Percentiles rank a stretch among this genome's conserved stretches.
phyloP scores from a whole-genome alignment of 2,888 invertebrate genomes.

The Drosophila tanythrix region DNA sequence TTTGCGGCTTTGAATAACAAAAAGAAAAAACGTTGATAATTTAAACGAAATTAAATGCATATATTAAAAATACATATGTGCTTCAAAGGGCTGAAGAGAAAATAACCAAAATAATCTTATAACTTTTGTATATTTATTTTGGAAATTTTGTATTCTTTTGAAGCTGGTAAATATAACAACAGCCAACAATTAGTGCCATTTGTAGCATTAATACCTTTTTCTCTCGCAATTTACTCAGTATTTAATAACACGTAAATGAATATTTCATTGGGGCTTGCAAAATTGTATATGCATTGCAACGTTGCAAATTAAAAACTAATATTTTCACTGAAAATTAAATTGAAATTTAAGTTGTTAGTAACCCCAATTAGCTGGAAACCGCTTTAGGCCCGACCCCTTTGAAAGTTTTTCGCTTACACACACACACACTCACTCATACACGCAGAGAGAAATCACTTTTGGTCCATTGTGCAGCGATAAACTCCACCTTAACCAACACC shows the following conservation, averaged over 20 bases:
- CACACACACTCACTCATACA: slow-evolving; percentile 4
- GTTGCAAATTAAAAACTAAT: slow-evolving; percentile 36
- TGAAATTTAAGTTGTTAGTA: slow-evolving; percentile 41
- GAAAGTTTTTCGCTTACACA: slow-evolving; percentile 15
- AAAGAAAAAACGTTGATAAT: background rate
- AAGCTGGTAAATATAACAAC: background rate
- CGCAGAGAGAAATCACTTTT: slow-evolving; percentile 14
- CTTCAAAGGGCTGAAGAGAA: background rate
- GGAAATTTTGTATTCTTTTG: background rate
- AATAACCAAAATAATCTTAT: background rate
- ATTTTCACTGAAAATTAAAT: slow-evolving; percentile 43
- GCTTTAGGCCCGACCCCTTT: slow-evolving; percentile 22
- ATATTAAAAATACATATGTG: slow-evolving; percentile 2
- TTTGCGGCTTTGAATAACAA: background rate
- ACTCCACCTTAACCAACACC: slow-evolving; percentile 48
- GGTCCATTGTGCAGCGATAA: slow-evolving; percentile 44
- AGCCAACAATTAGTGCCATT: background rate
- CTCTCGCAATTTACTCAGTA: background rate
- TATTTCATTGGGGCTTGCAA: background rate
- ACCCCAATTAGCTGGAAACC: slow-evolving; percentile 41
- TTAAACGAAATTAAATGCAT: slow-evolving; percentile 19
- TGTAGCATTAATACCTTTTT: background rate
- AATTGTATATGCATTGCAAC: background rate
- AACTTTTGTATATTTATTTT: background rate
- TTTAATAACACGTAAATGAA: background rate